phyloP scores from a whole-genome alignment of 2,113 vertebrate species.

The Natator depressus region DNA sequence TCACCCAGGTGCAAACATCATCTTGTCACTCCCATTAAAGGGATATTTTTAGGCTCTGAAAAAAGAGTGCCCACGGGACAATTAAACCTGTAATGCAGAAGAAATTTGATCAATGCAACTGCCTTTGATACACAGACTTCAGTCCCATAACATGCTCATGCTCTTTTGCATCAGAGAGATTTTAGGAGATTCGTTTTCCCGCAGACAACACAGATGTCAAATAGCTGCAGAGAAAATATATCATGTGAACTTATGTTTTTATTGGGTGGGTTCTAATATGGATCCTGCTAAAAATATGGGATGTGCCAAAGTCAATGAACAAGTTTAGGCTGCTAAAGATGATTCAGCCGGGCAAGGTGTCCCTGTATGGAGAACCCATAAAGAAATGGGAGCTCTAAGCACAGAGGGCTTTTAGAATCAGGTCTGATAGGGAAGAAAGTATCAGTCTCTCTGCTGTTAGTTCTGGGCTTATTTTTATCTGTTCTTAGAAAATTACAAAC shows the following conservation, averaged over 20 bases:
- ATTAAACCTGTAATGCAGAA: background rate
- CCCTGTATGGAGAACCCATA: rapidly evolving
- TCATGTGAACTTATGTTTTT: background rate
- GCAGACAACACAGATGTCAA: background rate
- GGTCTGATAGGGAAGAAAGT: background rate
- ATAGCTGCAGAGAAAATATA: background rate
- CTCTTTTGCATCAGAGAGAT: background rate
- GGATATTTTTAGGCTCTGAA: background rate
- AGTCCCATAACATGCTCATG: background rate
- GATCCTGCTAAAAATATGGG: rapidly evolving
- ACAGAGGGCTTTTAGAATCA: rapidly evolving
- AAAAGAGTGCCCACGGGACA: background rate
- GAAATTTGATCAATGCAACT: background rate
- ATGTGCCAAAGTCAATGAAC: rapidly evolving
- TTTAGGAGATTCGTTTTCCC: background rate
- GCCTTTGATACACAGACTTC: background rate
- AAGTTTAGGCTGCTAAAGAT: background rate
- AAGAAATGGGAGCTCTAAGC: rapidly evolving
- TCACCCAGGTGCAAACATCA: rapidly evolving
- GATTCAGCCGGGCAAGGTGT: rapidly evolving
- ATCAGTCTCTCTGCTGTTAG: background rate
- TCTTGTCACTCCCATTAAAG: rapidly evolving
- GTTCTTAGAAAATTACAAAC: rapidly evolving
- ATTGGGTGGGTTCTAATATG: background rate
- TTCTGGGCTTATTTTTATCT: rapidly evolving